Evolutionary conservation across 2,797 vertebrate species (phyloP), one percentile per base, ranked within the genome.

Genomic region (Gymnoscopelus microlampas): DNA sequence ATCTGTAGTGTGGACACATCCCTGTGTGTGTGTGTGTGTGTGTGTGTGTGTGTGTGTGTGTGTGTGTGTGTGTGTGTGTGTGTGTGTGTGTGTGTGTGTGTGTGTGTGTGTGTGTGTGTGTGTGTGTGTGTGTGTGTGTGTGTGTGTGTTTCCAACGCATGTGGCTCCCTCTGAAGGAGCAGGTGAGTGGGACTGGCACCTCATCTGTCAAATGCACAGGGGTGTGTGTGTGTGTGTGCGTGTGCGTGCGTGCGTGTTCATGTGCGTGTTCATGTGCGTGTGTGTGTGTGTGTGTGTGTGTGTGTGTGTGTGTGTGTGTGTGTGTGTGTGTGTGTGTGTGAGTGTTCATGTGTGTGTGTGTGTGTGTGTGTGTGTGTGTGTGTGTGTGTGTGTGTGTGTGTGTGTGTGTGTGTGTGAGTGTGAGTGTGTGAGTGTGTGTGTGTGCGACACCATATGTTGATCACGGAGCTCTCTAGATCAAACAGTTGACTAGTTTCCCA

Each of bases 401-500:
- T 50, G 23, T 26, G 11, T 24, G 48, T 29, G 23, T 8, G 19
- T 26, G 11, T 51, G 53, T 1, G 11, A 8, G 13, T 39, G 57
- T 14, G 47, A 55, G 63, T 4, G 8, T 58, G 48, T 3, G 49
- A 12, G 49, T 14, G 49, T 3, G 14, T 10, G 3, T 5, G 14
- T 5, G 50, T 4, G 13, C 39, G 9, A 9, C 39, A 56, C 71
- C 70, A 71, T 71, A 70, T 76, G 76, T 63, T 49, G 35, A 65
- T 68, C 2, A 62, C 26, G 26, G 63, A 50, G 4, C 62, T 76
- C 65, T 53, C 63, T 66, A 79, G 74, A 87, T 88, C 84, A 81
- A 86, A 84, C 69, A 14, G 7, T 70, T 74, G 73, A 79, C 73
- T 57, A 47, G 14, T 9, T 74, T 72, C 77, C 80, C 23, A 0